Conservation (phyloP, 2,113 vertebrate species). For the Vanacampus margaritifer region DNA sequence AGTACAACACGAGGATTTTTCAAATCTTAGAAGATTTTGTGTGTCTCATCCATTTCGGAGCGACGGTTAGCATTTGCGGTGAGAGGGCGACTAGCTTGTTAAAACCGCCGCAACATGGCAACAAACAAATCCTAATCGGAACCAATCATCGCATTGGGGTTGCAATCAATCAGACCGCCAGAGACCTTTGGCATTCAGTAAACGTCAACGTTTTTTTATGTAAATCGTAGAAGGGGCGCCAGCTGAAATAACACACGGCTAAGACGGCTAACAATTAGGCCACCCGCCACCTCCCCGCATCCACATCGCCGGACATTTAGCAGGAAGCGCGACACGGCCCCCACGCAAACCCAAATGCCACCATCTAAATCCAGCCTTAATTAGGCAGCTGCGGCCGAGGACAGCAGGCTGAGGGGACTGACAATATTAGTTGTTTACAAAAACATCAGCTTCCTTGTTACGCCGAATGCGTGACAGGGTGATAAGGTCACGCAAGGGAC, state of each 20-base stretch:
- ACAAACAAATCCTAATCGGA: slow-evolving; percentile 61
- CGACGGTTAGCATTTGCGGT: slow-evolving; percentile 68
- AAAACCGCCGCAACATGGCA: slow-evolving; percentile 64
- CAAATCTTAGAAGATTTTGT: no score
- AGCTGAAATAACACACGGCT: slow-evolving; percentile 55
- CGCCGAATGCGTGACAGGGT: slow-evolving; percentile 53
- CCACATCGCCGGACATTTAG: slow-evolving; percentile 61
- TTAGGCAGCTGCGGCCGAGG: slow-evolving; percentile 52
- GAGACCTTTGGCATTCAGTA: slow-evolving; percentile 75
- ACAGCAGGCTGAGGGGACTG: slow-evolving; percentile 57
- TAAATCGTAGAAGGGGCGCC: slow-evolving; percentile 35
- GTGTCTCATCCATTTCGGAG: slow-evolving; percentile 55
- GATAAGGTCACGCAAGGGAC: slow-evolving; percentile 64
- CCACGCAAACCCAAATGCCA: slow-evolving; percentile 65
- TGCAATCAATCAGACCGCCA: slow-evolving; percentile 67
- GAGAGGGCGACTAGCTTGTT: slow-evolving; percentile 69
- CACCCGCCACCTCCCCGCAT: slow-evolving; percentile 19
- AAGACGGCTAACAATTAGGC: slow-evolving; percentile 69
- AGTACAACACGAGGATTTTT: no score
- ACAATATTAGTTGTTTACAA: slow-evolving; percentile 67
- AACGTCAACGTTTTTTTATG: slow-evolving; percentile 64
- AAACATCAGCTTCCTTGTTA: slow-evolving; percentile 59
- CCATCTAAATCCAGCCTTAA: slow-evolving; percentile 63
- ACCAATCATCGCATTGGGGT: slow-evolving; percentile 61
- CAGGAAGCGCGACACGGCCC: slow-evolving; percentile 50